phyloP scores from a whole-genome alignment of 2,888 invertebrate species.

The Neocrepidodera transversa region DNA sequence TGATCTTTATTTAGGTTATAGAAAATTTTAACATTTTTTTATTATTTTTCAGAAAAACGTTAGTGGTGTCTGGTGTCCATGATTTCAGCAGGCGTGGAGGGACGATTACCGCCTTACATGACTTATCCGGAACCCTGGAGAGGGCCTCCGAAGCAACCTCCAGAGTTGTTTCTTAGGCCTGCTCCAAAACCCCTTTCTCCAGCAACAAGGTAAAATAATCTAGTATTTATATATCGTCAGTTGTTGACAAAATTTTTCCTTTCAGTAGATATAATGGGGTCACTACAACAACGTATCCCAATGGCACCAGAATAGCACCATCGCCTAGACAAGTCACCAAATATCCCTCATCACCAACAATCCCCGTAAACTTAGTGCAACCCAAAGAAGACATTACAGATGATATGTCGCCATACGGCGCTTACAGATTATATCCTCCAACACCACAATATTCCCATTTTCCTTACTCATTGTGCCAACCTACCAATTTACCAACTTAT shows the following conservation, averaged over 20 bases:
- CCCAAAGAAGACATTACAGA: conserved; percentile 55
- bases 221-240: background rate
- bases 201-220: conserved; percentile 62
- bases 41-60: conserved; percentile 62
- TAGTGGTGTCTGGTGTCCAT: conserved; percentile 61
- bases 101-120: conserved; percentile 62
- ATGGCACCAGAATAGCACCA: conserved; percentile 53
- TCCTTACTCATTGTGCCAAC: conserved; percentile 44
- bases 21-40: too few relatives aligned
- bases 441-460: conserved; percentile 48
- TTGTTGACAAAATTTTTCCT: conserved; percentile 28
- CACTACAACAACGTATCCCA: conserved; percentile 50
- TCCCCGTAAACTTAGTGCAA: conserved; percentile 60
- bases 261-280: conserved; percentile 57
- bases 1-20: too few relatives aligned
- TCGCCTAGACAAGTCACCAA: conserved; percentile 53
- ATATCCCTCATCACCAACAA: conserved; percentile 56
- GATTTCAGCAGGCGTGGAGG: conserved; percentile 76
- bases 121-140: conserved; percentile 67
- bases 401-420: conserved; percentile 49
- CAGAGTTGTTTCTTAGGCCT: conserved; percentile 73
- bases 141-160: conserved; percentile 64
- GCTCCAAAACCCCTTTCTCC: conserved; percentile 66
- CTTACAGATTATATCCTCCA: conserved; percentile 53
- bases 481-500: conserved; percentile 51